A percentile compares a stretch with the other conserved stretches of the same genome.
These are phyloP conservation scores for Sebastes steindachneri DNA, from an alignment of 2,797 vertebrate species.

Conservation along the genomic window DNA sequence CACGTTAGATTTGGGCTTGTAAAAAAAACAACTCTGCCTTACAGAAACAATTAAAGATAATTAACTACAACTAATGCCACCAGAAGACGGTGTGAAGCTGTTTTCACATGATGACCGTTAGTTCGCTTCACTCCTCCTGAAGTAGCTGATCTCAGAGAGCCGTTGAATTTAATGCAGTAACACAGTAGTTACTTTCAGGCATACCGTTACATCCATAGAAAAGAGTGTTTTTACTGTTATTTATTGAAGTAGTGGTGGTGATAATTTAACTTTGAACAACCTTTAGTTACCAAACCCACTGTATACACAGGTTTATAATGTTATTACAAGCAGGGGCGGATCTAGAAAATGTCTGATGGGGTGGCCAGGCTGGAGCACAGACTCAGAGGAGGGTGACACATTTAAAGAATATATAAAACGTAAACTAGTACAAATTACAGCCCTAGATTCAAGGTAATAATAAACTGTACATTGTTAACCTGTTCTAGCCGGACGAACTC, in stretches of 20 bases:
- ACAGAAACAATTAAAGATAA: neutral
- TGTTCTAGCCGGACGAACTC: too few species aligned
- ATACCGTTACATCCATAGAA: neutral
- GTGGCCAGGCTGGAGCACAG: too few species aligned
- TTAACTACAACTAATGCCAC: neutral
- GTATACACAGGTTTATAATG: neutral
- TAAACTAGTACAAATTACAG: too few species aligned
- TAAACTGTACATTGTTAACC: too few species aligned
- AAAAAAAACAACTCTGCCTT: neutral
- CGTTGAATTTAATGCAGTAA: too few species aligned
- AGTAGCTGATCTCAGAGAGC: neutral
- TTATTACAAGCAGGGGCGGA: too few species aligned
- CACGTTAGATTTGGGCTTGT: rapidly evolving
- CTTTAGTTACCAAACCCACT: neutral
- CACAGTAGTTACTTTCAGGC: neutral
- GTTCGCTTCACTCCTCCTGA: neutral
- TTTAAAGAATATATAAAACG: too few species aligned
- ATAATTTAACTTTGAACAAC: neutral
- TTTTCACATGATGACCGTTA: neutral
- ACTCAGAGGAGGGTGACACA: too few species aligned
- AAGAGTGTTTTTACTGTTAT: neutral
- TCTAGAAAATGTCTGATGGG: too few species aligned
- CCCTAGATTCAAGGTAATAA: too few species aligned
- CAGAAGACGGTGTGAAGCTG: neutral
- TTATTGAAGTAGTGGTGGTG: neutral